Base-by-base conservation (phyloP, 2,113 vertebrate species). In the Lichenostomus cassidix region DNA sequence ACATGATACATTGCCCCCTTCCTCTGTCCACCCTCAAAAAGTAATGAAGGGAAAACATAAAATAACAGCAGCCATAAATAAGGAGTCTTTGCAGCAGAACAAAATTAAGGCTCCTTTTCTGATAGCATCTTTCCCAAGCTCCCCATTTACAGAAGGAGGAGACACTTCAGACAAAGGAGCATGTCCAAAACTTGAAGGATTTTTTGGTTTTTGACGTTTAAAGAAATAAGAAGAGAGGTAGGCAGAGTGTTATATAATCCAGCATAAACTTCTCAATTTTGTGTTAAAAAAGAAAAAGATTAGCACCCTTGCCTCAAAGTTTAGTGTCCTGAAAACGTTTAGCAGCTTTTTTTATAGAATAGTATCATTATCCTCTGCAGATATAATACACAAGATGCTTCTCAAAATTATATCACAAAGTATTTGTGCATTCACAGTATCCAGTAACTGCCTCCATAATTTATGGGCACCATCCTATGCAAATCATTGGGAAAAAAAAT, bases 381-480 rank as follows among this genome's bases (percentile, higher is more conserved):
- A 80, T 39, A 76, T 46, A 91, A 74, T 75, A 91, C 46, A 77
- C 12, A 28, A 35, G 35, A 60, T 92, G 59, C 49, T 53, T 90
- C 88, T 90, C 82, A 78, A 90, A 96, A 49, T 63, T 68, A 21
- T 31, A 83, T 10, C 62, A 76, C 52, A 83, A 80, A 94, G n/a
- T 49, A 71, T 12, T 83, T 90, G 50, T 50, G 89, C 41, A 63
- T 81, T 83, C 85, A 81, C 28, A 53, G 41, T 71, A 83, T 80
- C 53, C 22, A 9, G 70, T 65, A 94, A 83, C 47, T 89, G 89
- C 37, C 71, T 92, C 62, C 33, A 71, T 83, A 96, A 97, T 97
- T 98, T 97, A 97, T 91, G 74, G 49, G 76, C 74, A 95, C 71
- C 52, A 29, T 44, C 71, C 89, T 80, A 90, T 62, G 95, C 95